These are phyloP conservation scores for Drosophila bipectinata DNA, from an alignment of 1,140 invertebrate genomes.

Conservation along the genomic window DNA sequence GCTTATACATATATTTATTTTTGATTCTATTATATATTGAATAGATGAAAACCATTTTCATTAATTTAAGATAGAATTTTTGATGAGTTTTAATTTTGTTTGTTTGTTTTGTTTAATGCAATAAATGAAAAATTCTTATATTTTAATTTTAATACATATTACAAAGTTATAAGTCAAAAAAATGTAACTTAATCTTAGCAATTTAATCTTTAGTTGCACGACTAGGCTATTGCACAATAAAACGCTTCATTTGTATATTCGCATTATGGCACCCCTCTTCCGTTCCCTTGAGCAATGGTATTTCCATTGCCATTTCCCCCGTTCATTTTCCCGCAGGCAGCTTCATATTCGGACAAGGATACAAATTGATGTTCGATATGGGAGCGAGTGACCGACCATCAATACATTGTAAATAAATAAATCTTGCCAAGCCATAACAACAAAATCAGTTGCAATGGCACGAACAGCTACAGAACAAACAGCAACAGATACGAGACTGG, in stretches of 20 bases:
- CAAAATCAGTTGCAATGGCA: constrained; percentile 78
- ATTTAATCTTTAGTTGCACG: too few species aligned
- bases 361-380: constrained; percentile 60
- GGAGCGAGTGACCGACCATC: constrained; percentile 53
- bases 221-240: too few species aligned
- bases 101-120: too few species aligned
- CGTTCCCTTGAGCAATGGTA: constrained; percentile 74
- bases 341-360: constrained; percentile 40
- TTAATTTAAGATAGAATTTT: too few species aligned
- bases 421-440: constrained; percentile 77
- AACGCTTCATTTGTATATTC: background rate
- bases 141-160: too few species aligned
- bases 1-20: too few species aligned
- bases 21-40: too few species aligned
- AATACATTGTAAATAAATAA: constrained; percentile 75
- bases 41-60: too few species aligned
- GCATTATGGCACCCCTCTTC: constrained; percentile 33
- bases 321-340: background rate
- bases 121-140: too few species aligned
- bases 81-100: too few species aligned
- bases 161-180: too few species aligned
- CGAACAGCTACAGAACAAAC: constrained; percentile 45
- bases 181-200: too few species aligned
- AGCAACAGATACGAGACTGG: constrained; percentile 46
- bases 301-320: constrained; percentile 3